Percentiles rank a stretch among this genome's conserved stretches.
These are phyloP conservation scores for Drosophila nigromelanica DNA, from an alignment of 1,140 invertebrate species.

Conservation along the genomic window DNA sequence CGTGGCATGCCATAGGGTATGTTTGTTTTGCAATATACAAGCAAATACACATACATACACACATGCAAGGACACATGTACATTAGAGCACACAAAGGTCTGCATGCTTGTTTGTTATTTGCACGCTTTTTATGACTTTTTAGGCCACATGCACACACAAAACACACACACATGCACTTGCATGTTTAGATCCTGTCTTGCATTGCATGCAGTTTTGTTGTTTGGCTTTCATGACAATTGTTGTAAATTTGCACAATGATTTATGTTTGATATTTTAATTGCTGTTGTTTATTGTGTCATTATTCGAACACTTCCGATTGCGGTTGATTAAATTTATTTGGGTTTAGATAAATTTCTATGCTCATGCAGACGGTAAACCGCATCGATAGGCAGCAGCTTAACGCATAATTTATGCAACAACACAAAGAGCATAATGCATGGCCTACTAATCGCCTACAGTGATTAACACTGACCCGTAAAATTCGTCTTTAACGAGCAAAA, in stretches of 20 bases:
- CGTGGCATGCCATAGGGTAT: conserved; percentile 35
- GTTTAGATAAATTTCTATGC: conserved; percentile 67
- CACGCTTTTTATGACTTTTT: conserved; percentile 72
- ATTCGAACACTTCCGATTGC: conserved; percentile 81
- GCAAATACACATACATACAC: conserved; percentile 26
- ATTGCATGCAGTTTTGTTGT: conserved; percentile 56
- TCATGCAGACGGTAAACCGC: conserved; percentile 52
- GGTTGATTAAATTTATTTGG: conserved; percentile 81
- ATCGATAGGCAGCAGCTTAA: conserved; percentile 58
- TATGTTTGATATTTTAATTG: conserved; percentile 82
- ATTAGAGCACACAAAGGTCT: conserved; percentile 21
- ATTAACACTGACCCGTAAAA: conserved; percentile 55
- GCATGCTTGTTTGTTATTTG: conserved; percentile 57
- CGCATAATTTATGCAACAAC: conserved; percentile 65
- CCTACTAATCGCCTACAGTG: conserved; percentile 58
- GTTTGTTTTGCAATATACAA: conserved; percentile 57
- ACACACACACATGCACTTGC: conserved; percentile 31
- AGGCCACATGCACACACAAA: conserved; percentile 30
- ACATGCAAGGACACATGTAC: conserved; percentile 21
- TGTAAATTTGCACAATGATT: conserved; percentile 80
- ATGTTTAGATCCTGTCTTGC: conserved; percentile 60
- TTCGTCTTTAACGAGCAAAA: conserved; percentile 9
- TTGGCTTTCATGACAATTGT: conserved; percentile 66
- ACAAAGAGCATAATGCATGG: conserved; percentile 69
- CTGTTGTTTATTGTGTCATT: conserved; percentile 82